Conservation (phyloP, 2,113 vertebrate species). For the Pachycephala philippinensis region DNA sequence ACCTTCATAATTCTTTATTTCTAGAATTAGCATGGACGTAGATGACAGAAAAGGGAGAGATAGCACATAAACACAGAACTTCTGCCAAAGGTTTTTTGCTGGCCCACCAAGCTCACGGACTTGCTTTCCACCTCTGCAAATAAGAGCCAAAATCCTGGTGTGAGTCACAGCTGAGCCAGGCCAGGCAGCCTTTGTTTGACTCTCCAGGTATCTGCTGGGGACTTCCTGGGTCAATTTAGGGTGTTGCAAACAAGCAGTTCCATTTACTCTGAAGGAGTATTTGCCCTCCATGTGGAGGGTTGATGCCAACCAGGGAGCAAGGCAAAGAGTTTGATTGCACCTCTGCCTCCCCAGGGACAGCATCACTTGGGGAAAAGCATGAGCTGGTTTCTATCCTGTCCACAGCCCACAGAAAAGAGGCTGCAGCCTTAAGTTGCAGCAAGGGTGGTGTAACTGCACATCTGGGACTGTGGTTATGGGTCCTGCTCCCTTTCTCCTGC, state of each 20-base stretch:
- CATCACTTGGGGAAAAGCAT: neutral
- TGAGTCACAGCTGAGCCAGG: neutral
- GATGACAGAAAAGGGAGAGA: neutral
- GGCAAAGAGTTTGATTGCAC: neutral
- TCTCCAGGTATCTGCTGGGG: neutral
- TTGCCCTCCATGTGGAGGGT: accelerated
- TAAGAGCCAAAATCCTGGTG: neutral
- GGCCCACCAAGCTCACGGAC: neutral
- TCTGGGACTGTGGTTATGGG: neutral
- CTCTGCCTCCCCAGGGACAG: neutral
- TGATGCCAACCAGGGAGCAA: neutral
- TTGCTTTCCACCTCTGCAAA: neutral
- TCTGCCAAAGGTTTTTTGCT: neutral
- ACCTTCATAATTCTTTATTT: neutral
- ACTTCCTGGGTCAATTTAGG: neutral
- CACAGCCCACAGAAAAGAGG: neutral
- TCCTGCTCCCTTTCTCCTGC: neutral
- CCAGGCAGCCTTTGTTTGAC: neutral
- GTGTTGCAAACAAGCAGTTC: neutral
- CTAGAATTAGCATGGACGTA: neutral
- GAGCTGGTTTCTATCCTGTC: neutral
- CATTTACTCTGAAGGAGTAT: neutral
- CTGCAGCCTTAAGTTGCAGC: neutral
- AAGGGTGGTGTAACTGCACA: neutral
- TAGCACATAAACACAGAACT: neutral